phyloP scores from a whole-genome alignment of 2,888 invertebrate genomes.

The Diarsia brunnea region DNA sequence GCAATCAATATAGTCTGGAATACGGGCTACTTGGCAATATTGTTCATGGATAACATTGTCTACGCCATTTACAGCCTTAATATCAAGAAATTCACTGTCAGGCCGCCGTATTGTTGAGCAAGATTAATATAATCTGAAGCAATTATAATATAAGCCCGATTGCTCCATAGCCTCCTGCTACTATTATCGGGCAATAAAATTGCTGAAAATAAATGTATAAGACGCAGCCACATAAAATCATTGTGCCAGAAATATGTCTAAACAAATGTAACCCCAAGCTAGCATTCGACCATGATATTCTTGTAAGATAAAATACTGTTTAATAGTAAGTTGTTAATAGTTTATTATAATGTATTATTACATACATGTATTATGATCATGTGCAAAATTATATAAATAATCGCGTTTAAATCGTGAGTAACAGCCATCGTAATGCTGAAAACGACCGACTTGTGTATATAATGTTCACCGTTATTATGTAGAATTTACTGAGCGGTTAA shows the following conservation, averaged over 20 bases:
- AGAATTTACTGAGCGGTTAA: slow-evolving; percentile 72
- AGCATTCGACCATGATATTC: slow-evolving; percentile 72
- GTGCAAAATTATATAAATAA: slow-evolving; percentile 83
- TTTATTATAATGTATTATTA: slow-evolving; percentile 86
- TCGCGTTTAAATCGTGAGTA: slow-evolving; percentile 73
- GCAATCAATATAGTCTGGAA: slow-evolving; percentile 1
- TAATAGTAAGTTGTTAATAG: slow-evolving; percentile 90
- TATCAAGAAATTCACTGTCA: slow-evolving; percentile 1
- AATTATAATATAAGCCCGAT: neutral
- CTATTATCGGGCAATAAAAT: neutral
- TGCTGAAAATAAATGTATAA: neutral
- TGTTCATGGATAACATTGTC: neutral
- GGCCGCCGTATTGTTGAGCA: slow-evolving; percentile 4
- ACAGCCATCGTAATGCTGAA: slow-evolving; percentile 53
- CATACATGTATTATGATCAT: slow-evolving; percentile 85
- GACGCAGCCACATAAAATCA: neutral
- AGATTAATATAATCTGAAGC: slow-evolving; percentile 1
- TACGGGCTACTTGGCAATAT: neutral
- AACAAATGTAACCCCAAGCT: slow-evolving; percentile 39
- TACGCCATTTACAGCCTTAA: neutral
- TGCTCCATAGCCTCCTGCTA: neutral
- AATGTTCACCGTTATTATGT: slow-evolving; percentile 71
- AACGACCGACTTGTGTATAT: slow-evolving; percentile 81
- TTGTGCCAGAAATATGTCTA: slow-evolving; percentile 2
- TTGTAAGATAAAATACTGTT: slow-evolving; percentile 88